Evolutionary conservation across 2,113 vertebrate species (phyloP).

Genomic region (Tangachromis dhanisi): DNA sequence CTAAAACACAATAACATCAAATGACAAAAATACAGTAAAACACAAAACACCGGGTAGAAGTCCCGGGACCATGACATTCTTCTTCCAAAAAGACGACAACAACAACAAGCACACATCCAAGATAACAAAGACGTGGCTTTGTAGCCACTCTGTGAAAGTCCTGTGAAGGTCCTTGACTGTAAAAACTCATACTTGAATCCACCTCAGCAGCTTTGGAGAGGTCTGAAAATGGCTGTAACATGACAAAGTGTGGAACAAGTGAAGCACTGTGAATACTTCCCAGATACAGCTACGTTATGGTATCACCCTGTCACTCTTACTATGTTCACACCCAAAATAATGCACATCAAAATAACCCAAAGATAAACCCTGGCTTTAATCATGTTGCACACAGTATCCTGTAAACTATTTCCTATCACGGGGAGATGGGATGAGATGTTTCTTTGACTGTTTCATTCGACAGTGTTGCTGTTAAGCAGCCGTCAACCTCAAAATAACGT

Average conservation of each 20-base stretch:
- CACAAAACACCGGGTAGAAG: background rate
- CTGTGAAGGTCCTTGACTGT: background rate
- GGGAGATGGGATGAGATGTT: background rate
- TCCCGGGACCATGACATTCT: background rate
- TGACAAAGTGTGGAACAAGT: background rate
- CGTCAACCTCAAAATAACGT: background rate
- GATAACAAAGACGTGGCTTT: background rate
- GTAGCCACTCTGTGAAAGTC: background rate
- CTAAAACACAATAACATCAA: background rate
- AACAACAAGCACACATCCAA: background rate
- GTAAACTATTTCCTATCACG: background rate
- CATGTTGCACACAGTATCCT: background rate
- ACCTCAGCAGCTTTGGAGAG: background rate
- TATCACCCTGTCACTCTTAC: background rate
- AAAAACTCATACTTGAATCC: background rate
- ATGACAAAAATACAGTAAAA: background rate
- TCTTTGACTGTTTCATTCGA: background rate
- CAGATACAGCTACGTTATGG: background rate
- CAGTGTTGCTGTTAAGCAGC: background rate
- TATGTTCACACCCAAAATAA: background rate
- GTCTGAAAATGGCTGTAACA: background rate
- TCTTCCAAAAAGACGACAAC: background rate
- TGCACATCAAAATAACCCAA: background rate
- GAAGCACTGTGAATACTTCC: background rate
- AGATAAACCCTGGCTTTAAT: background rate